Conservation (phyloP, 2,888 invertebrate species). For the Habrosyne pyritoides region DNA sequence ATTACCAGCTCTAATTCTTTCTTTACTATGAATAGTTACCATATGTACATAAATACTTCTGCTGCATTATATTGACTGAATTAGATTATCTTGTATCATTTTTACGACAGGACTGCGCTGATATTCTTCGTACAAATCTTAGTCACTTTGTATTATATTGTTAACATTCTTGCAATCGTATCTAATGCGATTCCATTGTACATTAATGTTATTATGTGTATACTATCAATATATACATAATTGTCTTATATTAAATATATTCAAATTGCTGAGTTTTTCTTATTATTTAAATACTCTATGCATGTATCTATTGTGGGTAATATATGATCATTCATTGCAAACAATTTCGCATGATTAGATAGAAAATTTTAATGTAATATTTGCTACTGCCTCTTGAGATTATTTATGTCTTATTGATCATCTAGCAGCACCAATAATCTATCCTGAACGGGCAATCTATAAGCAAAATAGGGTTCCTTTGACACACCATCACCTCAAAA, state of each 20-base stretch:
- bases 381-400: neutral
- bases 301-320: neutral
- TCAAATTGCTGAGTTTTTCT: slow-evolving; percentile 16
- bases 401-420: too few species aligned
- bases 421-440: too few species aligned
- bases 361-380: neutral
- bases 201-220: slow-evolving; percentile 50
- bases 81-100: slow-evolving; percentile 52
- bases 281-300: neutral
- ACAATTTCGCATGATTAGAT: neutral
- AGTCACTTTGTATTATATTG: slow-evolving; percentile 62
- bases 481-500: too few species aligned
- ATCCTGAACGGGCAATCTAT: too few species aligned
- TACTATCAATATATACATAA: slow-evolving; percentile 40
- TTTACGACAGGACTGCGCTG: slow-evolving; percentile 56
- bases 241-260: slow-evolving; percentile 48
- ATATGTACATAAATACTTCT: slow-evolving; percentile 11
- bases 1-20: slow-evolving; percentile 15
- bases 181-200: slow-evolving; percentile 57
- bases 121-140: slow-evolving; percentile 75
- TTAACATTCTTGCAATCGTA: slow-evolving; percentile 62
- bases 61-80: slow-evolving; percentile 58
- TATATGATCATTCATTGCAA: neutral
- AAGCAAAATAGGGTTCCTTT: too few species aligned
- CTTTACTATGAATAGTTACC: slow-evolving; percentile 11